Conservation (phyloP, 2,888 invertebrate genomes). For the Micoletzkya japonica region DNA sequence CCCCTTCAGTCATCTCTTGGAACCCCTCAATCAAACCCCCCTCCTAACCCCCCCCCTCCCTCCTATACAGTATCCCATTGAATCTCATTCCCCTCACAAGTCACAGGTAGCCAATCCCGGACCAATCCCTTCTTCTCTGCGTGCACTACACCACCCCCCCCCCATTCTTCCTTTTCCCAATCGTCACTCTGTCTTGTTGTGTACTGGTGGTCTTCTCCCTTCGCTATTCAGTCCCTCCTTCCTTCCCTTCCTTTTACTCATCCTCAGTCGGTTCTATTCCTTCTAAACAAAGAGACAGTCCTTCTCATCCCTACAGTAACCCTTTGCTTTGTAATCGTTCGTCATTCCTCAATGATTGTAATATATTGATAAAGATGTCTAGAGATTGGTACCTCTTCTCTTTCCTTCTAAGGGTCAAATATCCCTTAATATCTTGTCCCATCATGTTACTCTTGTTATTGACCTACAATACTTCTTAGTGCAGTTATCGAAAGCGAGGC, state of each 20-base stretch:
- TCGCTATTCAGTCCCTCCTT: slow-evolving; percentile 5
- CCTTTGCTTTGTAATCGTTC: not conserved
- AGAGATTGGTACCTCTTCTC: not conserved
- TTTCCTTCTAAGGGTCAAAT: not conserved
- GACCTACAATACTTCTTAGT: no score
- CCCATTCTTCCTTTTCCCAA: no score
- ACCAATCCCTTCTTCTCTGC: no score
- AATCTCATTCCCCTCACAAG: not conserved
- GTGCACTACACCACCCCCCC: no score
- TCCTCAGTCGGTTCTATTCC: not conserved
- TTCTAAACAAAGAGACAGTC: not conserved
- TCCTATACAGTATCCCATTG: not conserved
- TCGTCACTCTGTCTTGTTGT: slow-evolving; percentile 4
- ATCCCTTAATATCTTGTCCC: no score
- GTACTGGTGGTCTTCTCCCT: not conserved
- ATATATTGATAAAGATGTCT: no score
- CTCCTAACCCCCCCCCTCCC: not conserved
- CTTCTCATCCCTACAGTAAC: not conserved
- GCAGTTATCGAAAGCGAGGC: no score
- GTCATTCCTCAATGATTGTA: no score
- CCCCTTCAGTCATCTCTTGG: slow-evolving; percentile 35
- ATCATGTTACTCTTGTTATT: no score
- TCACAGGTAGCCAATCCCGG: not conserved
- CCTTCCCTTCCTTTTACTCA: not conserved
- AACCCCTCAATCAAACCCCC: slow-evolving; percentile 30